Conservation (phyloP, 2,888 invertebrate genomes). For the Epirrhoe tristata region DNA sequence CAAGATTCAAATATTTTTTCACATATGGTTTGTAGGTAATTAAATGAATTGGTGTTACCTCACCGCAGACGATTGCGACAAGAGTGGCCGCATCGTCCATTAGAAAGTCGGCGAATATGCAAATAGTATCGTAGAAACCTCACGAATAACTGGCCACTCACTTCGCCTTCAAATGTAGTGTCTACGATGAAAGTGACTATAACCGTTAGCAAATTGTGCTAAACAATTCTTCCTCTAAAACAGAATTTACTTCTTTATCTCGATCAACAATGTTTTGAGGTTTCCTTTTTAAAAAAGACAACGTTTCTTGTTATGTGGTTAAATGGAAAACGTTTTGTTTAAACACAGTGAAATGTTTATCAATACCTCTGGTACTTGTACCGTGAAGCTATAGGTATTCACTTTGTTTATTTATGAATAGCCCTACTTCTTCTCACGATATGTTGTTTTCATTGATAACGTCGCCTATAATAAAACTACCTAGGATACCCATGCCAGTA, state of each 20-base stretch:
- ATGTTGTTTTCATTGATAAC: slow-evolving; percentile 37
- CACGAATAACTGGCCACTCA: slow-evolving; percentile 85
- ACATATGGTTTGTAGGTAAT: slow-evolving; percentile 67
- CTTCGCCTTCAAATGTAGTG: slow-evolving; percentile 80
- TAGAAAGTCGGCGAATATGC: slow-evolving; percentile 86
- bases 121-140: slow-evolving; percentile 85
- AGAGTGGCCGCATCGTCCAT: slow-evolving; percentile 83
- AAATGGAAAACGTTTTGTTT: slow-evolving; percentile 63
- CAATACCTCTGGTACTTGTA: slow-evolving; percentile 62
- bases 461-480: slow-evolving; percentile 4
- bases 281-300: slow-evolving; percentile 48
- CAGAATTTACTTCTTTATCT: slow-evolving; percentile 55
- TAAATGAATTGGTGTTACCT: slow-evolving; percentile 83
- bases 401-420: slow-evolving; percentile 68
- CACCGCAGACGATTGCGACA: slow-evolving; percentile 82
- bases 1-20: slow-evolving; percentile 70
- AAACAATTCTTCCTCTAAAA: slow-evolving; percentile 71
- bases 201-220: slow-evolving; percentile 81
- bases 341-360: slow-evolving; percentile 66
- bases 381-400: slow-evolving; percentile 49
- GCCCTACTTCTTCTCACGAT: slow-evolving; percentile 58
- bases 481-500: slow-evolving; percentile 8
- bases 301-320: slow-evolving; percentile 54
- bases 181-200: slow-evolving; percentile 84
- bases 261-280: slow-evolving; percentile 40